Percentiles rank a stretch among this genome's conserved stretches.
These are phyloP conservation scores for Pollimyrus isidori DNA, from an alignment of 2,113 vertebrate genomes.

Conservation along the genomic window DNA sequence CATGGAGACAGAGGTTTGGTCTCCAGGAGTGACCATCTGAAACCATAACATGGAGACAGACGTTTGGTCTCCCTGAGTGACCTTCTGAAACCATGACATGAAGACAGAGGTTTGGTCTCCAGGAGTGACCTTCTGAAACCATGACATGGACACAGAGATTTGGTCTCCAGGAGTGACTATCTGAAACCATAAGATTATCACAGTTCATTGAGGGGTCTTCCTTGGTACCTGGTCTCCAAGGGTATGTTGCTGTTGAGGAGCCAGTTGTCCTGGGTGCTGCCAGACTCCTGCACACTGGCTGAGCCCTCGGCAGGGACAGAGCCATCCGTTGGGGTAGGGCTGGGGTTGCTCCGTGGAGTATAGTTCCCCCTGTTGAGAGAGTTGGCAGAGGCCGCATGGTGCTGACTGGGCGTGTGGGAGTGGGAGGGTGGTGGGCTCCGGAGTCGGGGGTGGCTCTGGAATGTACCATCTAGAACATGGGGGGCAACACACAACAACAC, in stretches of 20 bases:
- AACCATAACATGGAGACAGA: not conserved
- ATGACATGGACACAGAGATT: not conserved
- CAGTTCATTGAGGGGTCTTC: not conserved
- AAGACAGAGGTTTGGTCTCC: not conserved
- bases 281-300: constrained; percentile 66
- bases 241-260: constrained; percentile 98
- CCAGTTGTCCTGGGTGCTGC: constrained; percentile 92
- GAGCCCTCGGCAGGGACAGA: constrained; percentile 82
- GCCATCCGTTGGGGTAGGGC: constrained; percentile 87
- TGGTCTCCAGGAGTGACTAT: not conserved
- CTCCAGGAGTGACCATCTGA: not conserved
- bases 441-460: constrained; percentile 85
- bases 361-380: constrained; percentile 90
- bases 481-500: not conserved
- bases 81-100: not conserved
- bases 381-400: constrained; percentile 84
- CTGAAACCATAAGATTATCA: not conserved
- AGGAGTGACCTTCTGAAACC: not conserved
- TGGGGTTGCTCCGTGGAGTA: constrained; percentile 88
- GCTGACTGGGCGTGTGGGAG: constrained; percentile 83
- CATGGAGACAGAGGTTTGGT: not conserved
- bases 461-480: constrained; percentile 60
- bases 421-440: constrained; percentile 80
- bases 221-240: constrained; percentile 85
- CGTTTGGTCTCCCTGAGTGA: not conserved